Evolutionary conservation across 2,113 vertebrate genomes (phyloP).

Genomic region (Caloenas nicobarica): DNA sequence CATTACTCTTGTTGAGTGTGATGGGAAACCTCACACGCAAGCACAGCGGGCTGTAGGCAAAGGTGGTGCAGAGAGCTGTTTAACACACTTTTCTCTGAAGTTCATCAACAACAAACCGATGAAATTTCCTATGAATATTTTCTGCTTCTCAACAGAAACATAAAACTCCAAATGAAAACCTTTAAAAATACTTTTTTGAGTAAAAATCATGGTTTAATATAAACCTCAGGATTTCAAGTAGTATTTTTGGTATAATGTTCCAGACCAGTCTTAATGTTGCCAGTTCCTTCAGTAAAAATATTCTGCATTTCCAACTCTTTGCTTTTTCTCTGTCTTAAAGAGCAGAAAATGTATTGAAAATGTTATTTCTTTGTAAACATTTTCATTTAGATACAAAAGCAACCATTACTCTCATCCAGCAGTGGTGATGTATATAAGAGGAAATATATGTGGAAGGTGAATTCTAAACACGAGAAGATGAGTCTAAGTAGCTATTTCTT

Average conservation of each 20-base stretch:
- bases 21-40: background rate
- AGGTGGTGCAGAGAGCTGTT: background rate
- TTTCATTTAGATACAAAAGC: constrained; percentile 39
- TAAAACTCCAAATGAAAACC: background rate
- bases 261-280: background rate
- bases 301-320: background rate
- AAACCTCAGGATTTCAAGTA: background rate
- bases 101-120: background rate
- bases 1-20: accelerated
- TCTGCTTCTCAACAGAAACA: constrained; percentile 32
- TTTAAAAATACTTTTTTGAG: background rate
- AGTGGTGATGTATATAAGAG: background rate
- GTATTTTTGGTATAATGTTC: background rate
- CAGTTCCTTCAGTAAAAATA: background rate
- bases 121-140: background rate
- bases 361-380: constrained; percentile 50
- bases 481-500: background rate
- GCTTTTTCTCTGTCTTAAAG: background rate
- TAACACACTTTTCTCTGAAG: background rate
- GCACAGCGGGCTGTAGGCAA: accelerated
- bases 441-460: background rate
- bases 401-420: constrained; percentile 2
- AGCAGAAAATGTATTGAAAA: constrained; percentile 59
- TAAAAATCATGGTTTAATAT: background rate
- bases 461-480: background rate